These are phyloP conservation scores for Bombus cullumanus DNA, from an alignment of 1,140 invertebrate species.

Conservation along the genomic window DNA sequence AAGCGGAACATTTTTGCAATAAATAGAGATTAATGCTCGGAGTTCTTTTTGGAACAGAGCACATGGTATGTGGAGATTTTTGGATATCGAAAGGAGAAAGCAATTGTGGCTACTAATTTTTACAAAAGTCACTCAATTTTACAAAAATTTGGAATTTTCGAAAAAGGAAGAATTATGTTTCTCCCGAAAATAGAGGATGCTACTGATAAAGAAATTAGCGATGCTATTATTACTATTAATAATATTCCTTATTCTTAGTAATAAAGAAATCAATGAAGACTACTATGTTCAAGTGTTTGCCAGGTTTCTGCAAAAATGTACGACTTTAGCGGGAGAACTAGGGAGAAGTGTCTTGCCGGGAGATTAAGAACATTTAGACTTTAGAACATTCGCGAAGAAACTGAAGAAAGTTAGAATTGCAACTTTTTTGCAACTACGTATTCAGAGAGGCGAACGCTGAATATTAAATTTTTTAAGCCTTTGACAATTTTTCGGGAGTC, in stretches of 20 bases:
- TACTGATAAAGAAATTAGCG: neutral
- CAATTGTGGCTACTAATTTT: neutral
- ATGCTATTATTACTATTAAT: neutral
- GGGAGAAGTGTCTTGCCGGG: neutral
- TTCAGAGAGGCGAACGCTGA: neutral
- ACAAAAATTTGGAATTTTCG: neutral
- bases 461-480: slow-evolving; percentile 6
- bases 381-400: slow-evolving; percentile 3
- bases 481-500: slow-evolving; percentile 10
- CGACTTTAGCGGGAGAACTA: neutral
- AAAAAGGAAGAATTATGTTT: neutral
- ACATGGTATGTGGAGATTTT: neutral
- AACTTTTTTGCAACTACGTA: slow-evolving; percentile 12
- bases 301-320: neutral
- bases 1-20: neutral
- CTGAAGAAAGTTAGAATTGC: slow-evolving; percentile 19
- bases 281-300: neutral
- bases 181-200: neutral
- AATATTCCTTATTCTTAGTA: neutral
- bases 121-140: too few relatives aligned
- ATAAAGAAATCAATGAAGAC: neutral
- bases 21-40: neutral
- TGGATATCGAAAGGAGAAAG: neutral
- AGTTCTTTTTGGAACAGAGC: neutral
- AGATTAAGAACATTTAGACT: neutral